A percentile compares a stretch with the other conserved stretches of the same genome.
These are phyloP conservation scores for Agraylea sexmaculata DNA, from an alignment of 1,140 invertebrate genomes.

Conservation along the genomic window DNA sequence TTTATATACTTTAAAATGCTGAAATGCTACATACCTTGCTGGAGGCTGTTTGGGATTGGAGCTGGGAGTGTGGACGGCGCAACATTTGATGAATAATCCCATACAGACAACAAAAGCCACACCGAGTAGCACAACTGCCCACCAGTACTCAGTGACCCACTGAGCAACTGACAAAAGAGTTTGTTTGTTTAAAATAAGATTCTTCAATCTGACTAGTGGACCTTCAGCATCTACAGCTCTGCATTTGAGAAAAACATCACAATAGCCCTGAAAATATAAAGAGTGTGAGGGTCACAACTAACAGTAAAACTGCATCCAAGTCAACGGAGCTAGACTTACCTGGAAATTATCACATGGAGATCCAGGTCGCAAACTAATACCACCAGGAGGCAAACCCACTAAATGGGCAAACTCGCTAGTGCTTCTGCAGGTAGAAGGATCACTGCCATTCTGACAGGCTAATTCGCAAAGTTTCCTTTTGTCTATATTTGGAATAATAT, in stretches of 20 bases:
- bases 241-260: conserved; percentile 97
- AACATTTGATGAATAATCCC: conserved; percentile 98
- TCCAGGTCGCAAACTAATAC: conserved; percentile 81
- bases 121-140: conserved; percentile 85
- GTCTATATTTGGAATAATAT: conserved; percentile 67
- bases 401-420: conserved; percentile 70
- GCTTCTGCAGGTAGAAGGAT: conserved; percentile 65
- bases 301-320: background rate
- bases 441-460: conserved; percentile 81
- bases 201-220: conserved; percentile 90
- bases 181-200: conserved; percentile 86
- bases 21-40: conserved; percentile 36
- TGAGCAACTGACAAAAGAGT: conserved; percentile 76
- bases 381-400: conserved; percentile 67
- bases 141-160: conserved; percentile 94
- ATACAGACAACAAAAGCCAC: conserved; percentile 89
- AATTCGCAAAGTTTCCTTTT: conserved; percentile 88
- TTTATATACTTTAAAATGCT: background rate
- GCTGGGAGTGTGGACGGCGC: conserved; percentile 96
- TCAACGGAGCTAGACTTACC: conserved; percentile 37
- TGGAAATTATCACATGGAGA: conserved; percentile 98
- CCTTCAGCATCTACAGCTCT: conserved; percentile 96
- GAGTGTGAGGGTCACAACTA: background rate
- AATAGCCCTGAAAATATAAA: conserved; percentile 66
- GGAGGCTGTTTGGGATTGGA: conserved; percentile 90